Evolutionary conservation across 2,113 vertebrate genomes (phyloP).

Genomic region (Myotis brandtii): DNA sequence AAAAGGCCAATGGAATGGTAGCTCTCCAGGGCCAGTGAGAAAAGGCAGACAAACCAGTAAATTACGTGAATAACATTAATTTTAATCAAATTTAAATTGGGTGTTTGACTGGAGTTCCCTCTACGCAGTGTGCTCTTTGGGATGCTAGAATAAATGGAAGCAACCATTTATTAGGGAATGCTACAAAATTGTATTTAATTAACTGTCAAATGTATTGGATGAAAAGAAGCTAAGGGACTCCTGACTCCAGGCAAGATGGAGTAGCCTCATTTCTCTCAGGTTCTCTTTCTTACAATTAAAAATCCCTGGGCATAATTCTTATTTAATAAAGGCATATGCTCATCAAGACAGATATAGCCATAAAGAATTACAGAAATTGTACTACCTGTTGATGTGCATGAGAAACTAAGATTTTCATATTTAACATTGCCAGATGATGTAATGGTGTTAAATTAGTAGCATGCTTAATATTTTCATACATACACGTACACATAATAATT

Average conservation of each 20-base stretch:
- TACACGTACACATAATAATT: background rate
- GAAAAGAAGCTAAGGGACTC: background rate
- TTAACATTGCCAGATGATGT: background rate
- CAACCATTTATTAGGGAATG: background rate
- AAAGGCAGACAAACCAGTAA: background rate
- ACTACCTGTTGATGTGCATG: background rate
- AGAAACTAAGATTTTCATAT: background rate
- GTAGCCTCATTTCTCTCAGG: background rate
- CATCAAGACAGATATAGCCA: background rate
- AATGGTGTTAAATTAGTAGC: background rate
- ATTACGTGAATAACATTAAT: background rate
- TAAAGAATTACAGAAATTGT: background rate
- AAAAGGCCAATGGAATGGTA: background rate
- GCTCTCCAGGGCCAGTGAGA: background rate
- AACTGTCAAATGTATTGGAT: background rate
- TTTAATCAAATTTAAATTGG: background rate
- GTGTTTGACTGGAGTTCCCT: background rate
- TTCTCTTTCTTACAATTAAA: background rate
- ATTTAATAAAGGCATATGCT: background rate
- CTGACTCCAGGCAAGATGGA: background rate
- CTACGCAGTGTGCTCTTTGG: background rate
- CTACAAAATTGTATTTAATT: background rate
- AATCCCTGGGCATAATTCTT: background rate
- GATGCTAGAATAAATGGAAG: background rate
- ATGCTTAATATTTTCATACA: slow-evolving; percentile 3